These are phyloP conservation scores for Lasius platythorax DNA, from an alignment of 2,888 invertebrate species.

Conservation along the genomic window DNA sequence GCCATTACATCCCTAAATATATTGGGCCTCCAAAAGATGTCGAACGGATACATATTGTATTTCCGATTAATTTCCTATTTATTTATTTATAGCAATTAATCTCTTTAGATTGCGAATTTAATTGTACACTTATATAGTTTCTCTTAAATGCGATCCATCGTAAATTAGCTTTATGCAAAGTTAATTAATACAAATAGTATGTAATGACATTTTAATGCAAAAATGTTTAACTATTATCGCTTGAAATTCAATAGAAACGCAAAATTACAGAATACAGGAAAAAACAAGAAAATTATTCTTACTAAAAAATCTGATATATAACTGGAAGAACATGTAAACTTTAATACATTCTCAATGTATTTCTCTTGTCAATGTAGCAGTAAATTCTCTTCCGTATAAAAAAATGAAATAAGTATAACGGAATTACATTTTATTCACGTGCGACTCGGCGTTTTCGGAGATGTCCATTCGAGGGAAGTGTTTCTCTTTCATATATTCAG, in stretches of 20 bases:
- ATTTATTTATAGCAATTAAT: neutral
- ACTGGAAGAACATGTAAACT: neutral
- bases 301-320: neutral
- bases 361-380: neutral
- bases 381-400: neutral
- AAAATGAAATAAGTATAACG: neutral
- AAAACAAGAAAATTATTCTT: no score
- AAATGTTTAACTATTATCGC: neutral
- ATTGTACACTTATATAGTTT: neutral
- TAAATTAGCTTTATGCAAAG: neutral
- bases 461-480: slow-evolving; percentile 4
- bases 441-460: neutral
- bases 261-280: no score
- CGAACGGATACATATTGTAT: neutral
- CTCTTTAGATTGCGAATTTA: neutral
- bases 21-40: neutral
- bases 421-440: neutral
- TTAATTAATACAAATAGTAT: neutral
- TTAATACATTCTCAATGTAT: neutral
- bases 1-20: neutral
- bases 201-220: neutral
- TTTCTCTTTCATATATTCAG: slow-evolving; percentile 69
- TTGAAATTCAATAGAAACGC: no score
- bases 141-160: neutral
- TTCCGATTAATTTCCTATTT: neutral